A percentile compares a stretch with the other conserved stretches of the same genome.
Evolutionary conservation across 2,113 vertebrate species (phyloP).

Genomic region (Labeo rohita): DNA sequence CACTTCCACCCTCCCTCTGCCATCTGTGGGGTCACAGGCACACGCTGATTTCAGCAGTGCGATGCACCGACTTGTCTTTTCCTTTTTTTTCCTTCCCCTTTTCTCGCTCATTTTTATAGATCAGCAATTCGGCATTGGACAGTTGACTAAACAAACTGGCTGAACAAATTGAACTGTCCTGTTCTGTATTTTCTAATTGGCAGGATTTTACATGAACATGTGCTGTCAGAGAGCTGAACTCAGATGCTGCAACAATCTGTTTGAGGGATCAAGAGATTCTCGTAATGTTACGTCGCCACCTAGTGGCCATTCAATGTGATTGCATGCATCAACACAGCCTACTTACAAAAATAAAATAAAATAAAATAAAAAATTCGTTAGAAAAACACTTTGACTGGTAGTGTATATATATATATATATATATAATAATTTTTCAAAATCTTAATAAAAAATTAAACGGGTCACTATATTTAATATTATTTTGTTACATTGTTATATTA

Average conservation of each 20-base stretch:
- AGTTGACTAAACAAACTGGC: conserved; percentile 1
- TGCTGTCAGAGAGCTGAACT: neutral
- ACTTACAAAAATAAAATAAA: too few relatives aligned
- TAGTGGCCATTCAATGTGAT: neutral
- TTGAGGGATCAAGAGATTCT: neutral
- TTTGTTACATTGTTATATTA: too few relatives aligned
- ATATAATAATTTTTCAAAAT: too few relatives aligned
- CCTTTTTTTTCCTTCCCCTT: neutral
- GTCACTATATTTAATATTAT: too few relatives aligned
- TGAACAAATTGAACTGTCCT: neutral
- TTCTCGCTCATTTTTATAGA: neutral
- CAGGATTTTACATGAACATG: neutral
- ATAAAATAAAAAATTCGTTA: too few relatives aligned
- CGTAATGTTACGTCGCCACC: neutral
- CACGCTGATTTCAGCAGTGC: neutral
- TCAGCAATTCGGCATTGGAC: neutral
- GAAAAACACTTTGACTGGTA: too few relatives aligned
- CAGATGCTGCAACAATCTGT: conserved; percentile 2
- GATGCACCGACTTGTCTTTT: neutral
- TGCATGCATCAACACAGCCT: too few relatives aligned
- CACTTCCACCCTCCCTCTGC: neutral
- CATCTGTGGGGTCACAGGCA: conserved; percentile 10
- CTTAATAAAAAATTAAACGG: too few relatives aligned
- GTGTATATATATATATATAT: too few relatives aligned
- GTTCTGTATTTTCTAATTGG: neutral